Evolutionary conservation across 2,888 invertebrate species (phyloP).

Genomic region (Coronaproctus castanopsis): DNA sequence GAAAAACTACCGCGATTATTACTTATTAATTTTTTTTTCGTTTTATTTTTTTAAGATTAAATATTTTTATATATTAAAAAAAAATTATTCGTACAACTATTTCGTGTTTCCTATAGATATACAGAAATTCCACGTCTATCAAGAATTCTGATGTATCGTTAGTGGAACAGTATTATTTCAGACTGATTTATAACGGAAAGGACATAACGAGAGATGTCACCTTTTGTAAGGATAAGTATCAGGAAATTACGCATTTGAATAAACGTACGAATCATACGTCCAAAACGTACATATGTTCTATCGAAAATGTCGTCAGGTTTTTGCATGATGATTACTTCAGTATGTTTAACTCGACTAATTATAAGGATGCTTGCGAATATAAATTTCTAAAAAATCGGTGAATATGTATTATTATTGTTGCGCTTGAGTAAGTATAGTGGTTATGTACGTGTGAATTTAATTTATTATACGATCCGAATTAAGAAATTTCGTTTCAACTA

Average conservation of each 20-base stretch:
- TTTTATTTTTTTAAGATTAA: too few relatives aligned
- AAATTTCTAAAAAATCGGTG: too few relatives aligned
- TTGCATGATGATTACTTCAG: slow-evolving; percentile 71
- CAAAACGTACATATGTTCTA: slow-evolving; percentile 48
- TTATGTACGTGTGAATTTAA: too few relatives aligned
- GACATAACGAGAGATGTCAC: slow-evolving; percentile 62
- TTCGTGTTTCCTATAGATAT: slow-evolving; percentile 5
- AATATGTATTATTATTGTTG: too few relatives aligned
- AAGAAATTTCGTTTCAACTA: too few relatives aligned
- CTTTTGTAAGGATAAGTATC: slow-evolving; percentile 40
- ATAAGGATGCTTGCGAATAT: slow-evolving; percentile 54
- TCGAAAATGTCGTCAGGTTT: slow-evolving; percentile 70
- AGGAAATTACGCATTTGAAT: slow-evolving; percentile 28
- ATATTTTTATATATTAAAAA: too few relatives aligned
- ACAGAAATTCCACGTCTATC: not conserved
- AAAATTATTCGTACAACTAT: too few relatives aligned
- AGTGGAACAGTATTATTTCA: slow-evolving; percentile 54
- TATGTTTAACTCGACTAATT: slow-evolving; percentile 66
- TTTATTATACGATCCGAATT: too few relatives aligned
- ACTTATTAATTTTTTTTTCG: too few relatives aligned
- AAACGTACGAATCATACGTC: slow-evolving; percentile 27
- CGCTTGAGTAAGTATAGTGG: too few relatives aligned
- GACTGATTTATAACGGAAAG: slow-evolving; percentile 64
- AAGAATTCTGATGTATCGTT: slow-evolving; percentile 22
- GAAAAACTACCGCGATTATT: too few relatives aligned